phyloP scores from a whole-genome alignment of 2,797 vertebrate species.

The Philypnodon macrostomus region DNA sequence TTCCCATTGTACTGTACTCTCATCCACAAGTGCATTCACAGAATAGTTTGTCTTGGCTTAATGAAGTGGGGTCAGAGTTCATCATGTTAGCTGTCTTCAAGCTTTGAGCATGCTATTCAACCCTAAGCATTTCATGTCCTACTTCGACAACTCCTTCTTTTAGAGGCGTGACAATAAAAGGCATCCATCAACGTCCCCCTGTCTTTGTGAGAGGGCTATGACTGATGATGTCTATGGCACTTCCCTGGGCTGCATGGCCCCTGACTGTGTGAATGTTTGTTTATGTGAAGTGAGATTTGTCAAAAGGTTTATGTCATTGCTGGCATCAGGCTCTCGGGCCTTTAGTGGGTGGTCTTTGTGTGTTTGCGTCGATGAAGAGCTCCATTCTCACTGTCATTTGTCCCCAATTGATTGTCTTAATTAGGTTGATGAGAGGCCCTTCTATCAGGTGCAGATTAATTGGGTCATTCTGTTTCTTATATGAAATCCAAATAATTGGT shows the following conservation, averaged over 20 bases:
- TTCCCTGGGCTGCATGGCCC: slow-evolving; percentile 59
- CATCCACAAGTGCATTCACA: slow-evolving; percentile 24
- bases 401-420: slow-evolving; percentile 81
- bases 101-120: slow-evolving; percentile 44
- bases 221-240: slow-evolving; percentile 59
- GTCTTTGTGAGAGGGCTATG: slow-evolving; percentile 58
- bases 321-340: slow-evolving; percentile 72
- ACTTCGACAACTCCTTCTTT: slow-evolving; percentile 52
- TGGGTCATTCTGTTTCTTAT: slow-evolving; percentile 78
- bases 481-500: slow-evolving; percentile 79
- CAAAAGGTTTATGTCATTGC: slow-evolving; percentile 80
- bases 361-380: slow-evolving; percentile 75
- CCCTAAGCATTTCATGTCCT: slow-evolving; percentile 47
- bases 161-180: slow-evolving; percentile 64
- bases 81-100: slow-evolving; percentile 49
- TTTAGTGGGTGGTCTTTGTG: slow-evolving; percentile 82
- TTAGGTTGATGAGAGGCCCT: slow-evolving; percentile 85
- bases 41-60: slow-evolving; percentile 39
- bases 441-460: slow-evolving; percentile 82
- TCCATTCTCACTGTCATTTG: slow-evolving; percentile 79
- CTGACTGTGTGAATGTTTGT: slow-evolving; percentile 71
- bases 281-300: slow-evolving; percentile 71
- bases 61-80: slow-evolving; percentile 57
- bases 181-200: slow-evolving; percentile 67
- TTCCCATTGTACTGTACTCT: slow-evolving; percentile 57